Evolutionary conservation across 2,888 invertebrate species (phyloP).

Genomic region (Timandra comae): DNA sequence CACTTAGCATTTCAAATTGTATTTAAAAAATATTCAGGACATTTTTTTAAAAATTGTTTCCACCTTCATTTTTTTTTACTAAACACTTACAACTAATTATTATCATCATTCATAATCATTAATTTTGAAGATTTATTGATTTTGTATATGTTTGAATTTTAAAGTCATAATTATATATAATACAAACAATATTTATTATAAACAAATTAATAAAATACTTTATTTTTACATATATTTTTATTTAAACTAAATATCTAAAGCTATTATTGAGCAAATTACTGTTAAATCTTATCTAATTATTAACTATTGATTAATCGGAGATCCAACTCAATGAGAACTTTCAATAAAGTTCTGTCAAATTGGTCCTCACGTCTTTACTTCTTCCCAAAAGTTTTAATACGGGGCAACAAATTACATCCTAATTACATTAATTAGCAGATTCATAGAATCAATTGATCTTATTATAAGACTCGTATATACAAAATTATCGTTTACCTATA

Average conservation of each 20-base stretch:
- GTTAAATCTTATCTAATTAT: too few species aligned
- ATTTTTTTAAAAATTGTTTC: neutral
- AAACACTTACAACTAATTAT: too few species aligned
- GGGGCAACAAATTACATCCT: constrained; percentile 45
- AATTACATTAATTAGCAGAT: constrained; percentile 3
- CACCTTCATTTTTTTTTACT: too few species aligned
- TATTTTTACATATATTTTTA: too few species aligned
- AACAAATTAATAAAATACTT: too few species aligned
- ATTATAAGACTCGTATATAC: constrained; percentile 17
- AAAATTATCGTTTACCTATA: constrained; percentile 22
- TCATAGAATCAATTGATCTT: constrained; percentile 1
- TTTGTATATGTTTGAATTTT: too few species aligned
- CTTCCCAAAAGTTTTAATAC: constrained; percentile 23
- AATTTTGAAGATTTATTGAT: too few species aligned
- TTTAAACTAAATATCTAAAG: too few species aligned
- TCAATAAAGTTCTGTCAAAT: constrained; percentile 37
- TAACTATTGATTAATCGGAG: constrained; percentile 16
- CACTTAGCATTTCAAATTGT: neutral
- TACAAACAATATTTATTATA: too few species aligned
- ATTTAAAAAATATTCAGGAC: neutral
- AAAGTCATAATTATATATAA: too few species aligned
- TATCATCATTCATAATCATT: too few species aligned
- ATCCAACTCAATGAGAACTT: constrained; percentile 43
- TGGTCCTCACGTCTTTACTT: constrained; percentile 21
- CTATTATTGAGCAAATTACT: too few species aligned